Percentiles rank a stretch among this genome's conserved stretches.
Conservation (phyloP, 2,888 invertebrate species). For the Papilio protenor region DNA sequence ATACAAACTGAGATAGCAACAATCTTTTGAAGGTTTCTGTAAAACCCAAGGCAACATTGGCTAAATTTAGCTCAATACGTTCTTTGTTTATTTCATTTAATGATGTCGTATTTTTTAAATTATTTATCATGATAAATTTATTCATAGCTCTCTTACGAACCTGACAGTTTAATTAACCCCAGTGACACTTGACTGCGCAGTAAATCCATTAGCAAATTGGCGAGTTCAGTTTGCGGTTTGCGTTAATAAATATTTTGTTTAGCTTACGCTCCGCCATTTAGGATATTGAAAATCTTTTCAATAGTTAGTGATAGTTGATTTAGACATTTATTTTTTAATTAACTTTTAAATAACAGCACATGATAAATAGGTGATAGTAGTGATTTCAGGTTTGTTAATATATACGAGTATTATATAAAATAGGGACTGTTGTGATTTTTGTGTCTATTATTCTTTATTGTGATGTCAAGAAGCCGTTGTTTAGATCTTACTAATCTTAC, state of each 20-base stretch:
- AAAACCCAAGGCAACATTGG: background rate
- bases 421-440: too few species aligned
- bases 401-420: too few species aligned
- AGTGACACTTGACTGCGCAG: slow-evolving; percentile 18
- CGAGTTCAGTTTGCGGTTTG: slow-evolving; percentile 21
- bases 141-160: slow-evolving; percentile 11
- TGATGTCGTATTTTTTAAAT: background rate
- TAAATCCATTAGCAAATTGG: slow-evolving; percentile 38
- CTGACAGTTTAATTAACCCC: slow-evolving; percentile 38
- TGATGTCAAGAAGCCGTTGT: too few species aligned
- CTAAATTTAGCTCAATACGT: too few species aligned
- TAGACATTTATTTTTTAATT: background rate
- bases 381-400: too few species aligned
- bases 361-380: too few species aligned
- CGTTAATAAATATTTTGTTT: slow-evolving; percentile 28
- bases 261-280: background rate
- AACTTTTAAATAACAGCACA: background rate
- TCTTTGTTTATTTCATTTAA: background rate
- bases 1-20: background rate
- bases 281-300: background rate
- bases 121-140: slow-evolving; percentile 10
- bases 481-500: background rate
- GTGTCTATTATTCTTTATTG: too few species aligned
- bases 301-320: background rate
- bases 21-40: background rate